These are phyloP conservation scores for Agrochola macilenta DNA, from an alignment of 2,888 invertebrate species.

Conservation along the genomic window DNA sequence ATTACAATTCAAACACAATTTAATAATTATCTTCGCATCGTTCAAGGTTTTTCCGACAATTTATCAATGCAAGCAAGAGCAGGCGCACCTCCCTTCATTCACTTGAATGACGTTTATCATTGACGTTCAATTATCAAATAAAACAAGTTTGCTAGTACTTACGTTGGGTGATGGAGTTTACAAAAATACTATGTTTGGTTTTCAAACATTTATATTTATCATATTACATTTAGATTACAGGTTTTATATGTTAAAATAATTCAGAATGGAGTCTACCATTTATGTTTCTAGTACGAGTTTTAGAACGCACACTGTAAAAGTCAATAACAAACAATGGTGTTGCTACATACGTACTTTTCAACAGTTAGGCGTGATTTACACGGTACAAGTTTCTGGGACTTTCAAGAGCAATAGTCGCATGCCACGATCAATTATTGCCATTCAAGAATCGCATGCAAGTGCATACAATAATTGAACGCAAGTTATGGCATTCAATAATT, in stretches of 20 bases:
- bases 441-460: neutral
- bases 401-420: neutral
- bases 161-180: neutral
- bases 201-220: fast-evolving
- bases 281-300: neutral
- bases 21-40: constrained; percentile 72
- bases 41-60: constrained; percentile 77
- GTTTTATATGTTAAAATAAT: neutral
- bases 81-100: constrained; percentile 72
- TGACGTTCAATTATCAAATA: constrained; percentile 46
- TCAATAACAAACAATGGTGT: constrained; percentile 53
- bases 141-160: neutral
- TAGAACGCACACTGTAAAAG: constrained; percentile 48
- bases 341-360: too few relatives aligned
- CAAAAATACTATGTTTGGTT: neutral
- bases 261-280: neutral
- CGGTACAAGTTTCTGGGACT: neutral
- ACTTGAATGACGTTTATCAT: constrained; percentile 66
- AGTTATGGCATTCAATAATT: too few relatives aligned
- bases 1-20: constrained; percentile 68
- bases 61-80: constrained; percentile 65
- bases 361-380: too few relatives aligned
- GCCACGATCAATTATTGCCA: neutral
- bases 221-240: neutral
- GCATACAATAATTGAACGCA: too few relatives aligned